These are phyloP conservation scores for Trinectes maculatus DNA, from an alignment of 2,113 vertebrate species.

Conservation along the genomic window DNA sequence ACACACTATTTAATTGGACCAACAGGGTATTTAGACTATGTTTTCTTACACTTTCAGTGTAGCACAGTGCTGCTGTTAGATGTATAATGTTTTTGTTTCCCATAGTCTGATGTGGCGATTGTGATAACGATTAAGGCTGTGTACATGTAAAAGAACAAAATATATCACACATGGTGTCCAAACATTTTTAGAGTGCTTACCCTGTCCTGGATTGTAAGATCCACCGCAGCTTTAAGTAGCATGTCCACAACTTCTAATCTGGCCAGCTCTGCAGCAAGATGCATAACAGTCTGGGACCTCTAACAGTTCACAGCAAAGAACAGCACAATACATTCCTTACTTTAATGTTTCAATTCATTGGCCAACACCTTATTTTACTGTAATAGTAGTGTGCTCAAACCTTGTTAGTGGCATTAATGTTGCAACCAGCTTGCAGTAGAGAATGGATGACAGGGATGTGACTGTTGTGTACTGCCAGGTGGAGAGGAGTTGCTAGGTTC, in stretches of 20 bases:
- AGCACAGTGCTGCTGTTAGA: not conserved
- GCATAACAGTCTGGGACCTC: constrained; percentile 88
- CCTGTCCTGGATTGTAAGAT: constrained; percentile 81
- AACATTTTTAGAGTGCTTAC: constrained; percentile 40
- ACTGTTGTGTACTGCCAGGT: constrained; percentile 86
- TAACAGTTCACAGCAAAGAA: constrained; percentile 55
- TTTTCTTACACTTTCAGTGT: constrained; percentile 1
- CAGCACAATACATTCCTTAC: constrained; percentile 9
- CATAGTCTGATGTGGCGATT: too few relatives aligned
- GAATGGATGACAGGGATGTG: constrained; percentile 81
- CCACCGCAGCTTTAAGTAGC: constrained; percentile 85
- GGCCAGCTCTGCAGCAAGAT: constrained; percentile 88
- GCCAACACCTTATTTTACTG: not conserved
- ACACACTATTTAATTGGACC: constrained; percentile 14
- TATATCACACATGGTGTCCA: too few relatives aligned
- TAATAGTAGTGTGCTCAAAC: constrained; percentile 60
- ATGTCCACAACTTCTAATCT: constrained; percentile 88
- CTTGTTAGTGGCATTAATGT: constrained; percentile 82
- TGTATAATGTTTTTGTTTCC: too few relatives aligned
- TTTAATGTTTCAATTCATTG: not conserved
- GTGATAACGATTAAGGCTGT: too few relatives aligned
- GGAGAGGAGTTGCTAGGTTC: constrained; percentile 85
- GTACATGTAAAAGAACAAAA: too few relatives aligned
- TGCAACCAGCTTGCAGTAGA: constrained; percentile 82
- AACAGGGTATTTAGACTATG: not conserved